Evolutionary conservation across 2,888 invertebrate species (phyloP), one percentile per base, ranked within the genome.

Genomic region (Cephus runcator): DNA sequence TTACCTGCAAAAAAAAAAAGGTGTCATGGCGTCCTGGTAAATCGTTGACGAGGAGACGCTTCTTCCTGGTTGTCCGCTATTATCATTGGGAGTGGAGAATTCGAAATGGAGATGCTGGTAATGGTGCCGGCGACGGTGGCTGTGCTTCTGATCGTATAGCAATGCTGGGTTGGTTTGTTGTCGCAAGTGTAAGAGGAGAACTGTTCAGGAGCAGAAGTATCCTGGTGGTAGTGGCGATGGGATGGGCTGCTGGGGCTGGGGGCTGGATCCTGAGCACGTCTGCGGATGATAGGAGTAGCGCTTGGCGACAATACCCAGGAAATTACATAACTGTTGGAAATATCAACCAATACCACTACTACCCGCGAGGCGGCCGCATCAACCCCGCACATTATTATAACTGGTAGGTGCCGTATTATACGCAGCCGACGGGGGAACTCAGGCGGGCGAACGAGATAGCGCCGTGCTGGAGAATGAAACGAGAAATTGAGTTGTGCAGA

Each of bases 321-420:
- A 91, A 91, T 91, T 91, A 91, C 91, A 91, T 90, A 91, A 91
- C 91, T 91, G 91, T 91, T 91, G 91, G 90, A 91, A 91, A 91
- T 91, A 91, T 91, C 91, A 90, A 88, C 90, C 90, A 91, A 90
- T 91, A 90, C 89, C 89, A 90, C 82, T 79, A 79, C 82, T 81
- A 80, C 79, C 81, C 85, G 85, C 86, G 86, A 83, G 83, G 84
- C 87, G 86, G 77, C 87, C 81, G 84, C 86, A 76, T 83, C 85
- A 85, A 83, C 84, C 86, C 83, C 82, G 86, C 88, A 87, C 86
- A 89, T 89, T 90, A 90, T 90, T 90, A 89, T 90, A 90, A 91
- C 89, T 89, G 89, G 86, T 90, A 88, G 88, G 86, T 88, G 88
- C 88, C 89, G 90, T 90, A 90, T 90, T 90, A 91, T 90, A 90